These are phyloP conservation scores for Illadopsis cleaveri DNA, from an alignment of 2,113 vertebrate species.

Conservation along the genomic window DNA sequence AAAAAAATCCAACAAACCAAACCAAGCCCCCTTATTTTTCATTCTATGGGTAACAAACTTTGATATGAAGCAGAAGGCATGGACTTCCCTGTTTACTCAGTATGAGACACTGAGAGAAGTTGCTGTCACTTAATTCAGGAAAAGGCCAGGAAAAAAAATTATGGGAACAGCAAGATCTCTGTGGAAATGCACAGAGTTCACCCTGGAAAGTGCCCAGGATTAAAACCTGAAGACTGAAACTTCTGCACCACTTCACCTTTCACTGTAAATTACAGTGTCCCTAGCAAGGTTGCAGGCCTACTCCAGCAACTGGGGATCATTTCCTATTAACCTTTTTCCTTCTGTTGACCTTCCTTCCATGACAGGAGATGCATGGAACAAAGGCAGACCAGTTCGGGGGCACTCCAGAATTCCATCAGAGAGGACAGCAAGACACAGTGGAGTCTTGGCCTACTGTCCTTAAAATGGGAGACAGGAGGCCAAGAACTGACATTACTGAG, in stretches of 20 bases:
- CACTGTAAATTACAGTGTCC: background rate
- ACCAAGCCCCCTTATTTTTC: background rate
- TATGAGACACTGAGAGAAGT: background rate
- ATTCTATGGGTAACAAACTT: conserved; percentile 17
- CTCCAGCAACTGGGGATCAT: background rate
- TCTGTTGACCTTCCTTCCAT: background rate
- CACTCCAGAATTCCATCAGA: background rate
- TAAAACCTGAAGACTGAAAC: background rate
- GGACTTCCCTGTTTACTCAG: background rate
- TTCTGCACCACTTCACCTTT: background rate
- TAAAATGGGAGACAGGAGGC: background rate
- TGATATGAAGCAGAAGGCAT: conserved; percentile 17
- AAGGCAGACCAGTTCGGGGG: background rate
- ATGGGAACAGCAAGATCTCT: background rate
- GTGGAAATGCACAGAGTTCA: background rate
- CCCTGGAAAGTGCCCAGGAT: background rate
- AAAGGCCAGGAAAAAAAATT: background rate
- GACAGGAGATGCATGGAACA: background rate
- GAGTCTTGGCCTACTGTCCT: background rate
- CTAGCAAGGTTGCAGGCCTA: background rate
- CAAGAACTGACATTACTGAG: background rate
- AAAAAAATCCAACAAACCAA: background rate
- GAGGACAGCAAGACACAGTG: background rate
- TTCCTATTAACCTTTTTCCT: background rate
- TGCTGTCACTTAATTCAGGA: background rate